phyloP scores from a whole-genome alignment of 2,797 vertebrate genomes.

The Tympanoctomys barrerae region DNA sequence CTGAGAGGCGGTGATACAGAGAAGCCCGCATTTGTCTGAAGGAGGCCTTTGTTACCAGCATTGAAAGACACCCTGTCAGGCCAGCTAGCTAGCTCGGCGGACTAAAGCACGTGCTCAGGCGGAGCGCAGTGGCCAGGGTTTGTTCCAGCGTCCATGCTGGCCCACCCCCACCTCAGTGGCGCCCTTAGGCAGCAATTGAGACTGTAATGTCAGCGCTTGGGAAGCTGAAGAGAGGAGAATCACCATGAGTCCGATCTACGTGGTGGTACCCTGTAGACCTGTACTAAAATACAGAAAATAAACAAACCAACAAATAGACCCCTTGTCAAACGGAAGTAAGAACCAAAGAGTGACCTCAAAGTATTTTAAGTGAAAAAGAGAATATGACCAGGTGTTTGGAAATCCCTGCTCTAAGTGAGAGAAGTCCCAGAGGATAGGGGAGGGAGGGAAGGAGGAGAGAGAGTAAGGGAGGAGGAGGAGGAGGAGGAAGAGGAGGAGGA shows the following conservation, averaged over 20 bases:
- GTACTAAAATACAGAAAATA: too few relatives aligned
- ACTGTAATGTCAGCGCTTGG: too few relatives aligned
- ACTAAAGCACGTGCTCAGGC: too few relatives aligned
- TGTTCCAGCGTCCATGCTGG: too few relatives aligned
- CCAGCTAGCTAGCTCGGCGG: too few relatives aligned
- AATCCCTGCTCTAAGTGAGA: neutral
- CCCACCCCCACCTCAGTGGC: too few relatives aligned
- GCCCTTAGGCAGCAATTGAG: too few relatives aligned
- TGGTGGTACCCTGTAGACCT: too few relatives aligned
- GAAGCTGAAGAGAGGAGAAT: too few relatives aligned
- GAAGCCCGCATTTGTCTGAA: neutral
- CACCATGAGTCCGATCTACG: too few relatives aligned
- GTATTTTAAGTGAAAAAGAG: neutral
- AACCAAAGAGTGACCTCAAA: neutral
- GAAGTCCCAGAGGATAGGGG: accelerated
- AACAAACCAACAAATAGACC: too few relatives aligned
- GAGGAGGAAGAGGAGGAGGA: neutral
- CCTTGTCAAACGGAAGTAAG: neutral
- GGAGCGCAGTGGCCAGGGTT: too few relatives aligned
- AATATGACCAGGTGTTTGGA: neutral
- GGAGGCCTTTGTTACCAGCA: neutral
- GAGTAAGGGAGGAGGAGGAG: accelerated
- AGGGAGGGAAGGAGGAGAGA: neutral
- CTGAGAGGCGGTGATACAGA: neutral
- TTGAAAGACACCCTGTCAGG: neutral